These are phyloP conservation scores for Phalacrocorax aristotelis DNA, from an alignment of 2,113 vertebrate genomes.

Conservation along the genomic window DNA sequence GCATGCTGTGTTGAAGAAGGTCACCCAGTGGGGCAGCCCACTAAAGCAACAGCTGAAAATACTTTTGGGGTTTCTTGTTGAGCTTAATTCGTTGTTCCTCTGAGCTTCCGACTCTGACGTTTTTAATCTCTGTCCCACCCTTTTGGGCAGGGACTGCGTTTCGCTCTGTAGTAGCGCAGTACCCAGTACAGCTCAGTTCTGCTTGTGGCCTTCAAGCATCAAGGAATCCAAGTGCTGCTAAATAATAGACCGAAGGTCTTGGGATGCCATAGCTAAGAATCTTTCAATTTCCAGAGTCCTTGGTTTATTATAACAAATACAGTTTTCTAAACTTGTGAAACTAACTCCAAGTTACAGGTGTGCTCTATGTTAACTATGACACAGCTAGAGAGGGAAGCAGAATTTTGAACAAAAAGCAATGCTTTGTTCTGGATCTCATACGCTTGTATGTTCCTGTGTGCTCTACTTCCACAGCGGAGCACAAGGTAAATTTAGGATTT, in stretches of 20 bases:
- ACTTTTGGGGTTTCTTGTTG: neutral
- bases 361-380: neutral
- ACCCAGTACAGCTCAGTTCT: neutral
- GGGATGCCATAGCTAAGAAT: neutral
- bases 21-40: neutral
- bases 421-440: neutral
- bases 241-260: neutral
- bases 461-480: neutral
- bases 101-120: neutral
- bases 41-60: neutral
- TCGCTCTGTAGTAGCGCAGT: neutral
- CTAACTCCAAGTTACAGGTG: neutral
- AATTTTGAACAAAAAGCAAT: neutral
- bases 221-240: neutral
- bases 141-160: neutral
- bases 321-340: neutral
- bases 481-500: neutral
- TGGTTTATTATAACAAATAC: neutral
- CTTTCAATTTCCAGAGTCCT: neutral
- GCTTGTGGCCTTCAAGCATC: neutral
- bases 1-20: neutral
- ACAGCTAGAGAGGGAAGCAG: neutral
- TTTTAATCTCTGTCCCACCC: neutral
- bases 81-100: neutral
- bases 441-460: neutral